Conservation (phyloP, 2,797 vertebrate species). For the Urosaurus nigricauda region DNA sequence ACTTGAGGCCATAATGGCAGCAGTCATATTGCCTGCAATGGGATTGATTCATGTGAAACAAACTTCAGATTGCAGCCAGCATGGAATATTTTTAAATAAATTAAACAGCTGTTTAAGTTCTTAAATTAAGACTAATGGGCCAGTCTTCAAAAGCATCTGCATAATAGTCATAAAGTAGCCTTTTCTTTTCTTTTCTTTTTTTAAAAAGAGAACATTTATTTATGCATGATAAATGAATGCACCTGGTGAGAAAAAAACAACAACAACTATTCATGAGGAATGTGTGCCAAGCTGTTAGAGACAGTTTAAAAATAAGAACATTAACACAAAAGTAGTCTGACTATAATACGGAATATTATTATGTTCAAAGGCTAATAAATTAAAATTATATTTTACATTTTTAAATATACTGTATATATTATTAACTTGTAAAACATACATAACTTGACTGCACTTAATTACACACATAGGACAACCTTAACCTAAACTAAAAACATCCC, state of each 20-base stretch:
- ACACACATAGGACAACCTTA: too few species aligned
- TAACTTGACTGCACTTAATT: too few species aligned
- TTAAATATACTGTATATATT: too few species aligned
- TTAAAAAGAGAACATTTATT: not conserved
- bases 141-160: conserved; percentile 42
- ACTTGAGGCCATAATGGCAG: conserved; percentile 4
- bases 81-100: conserved; percentile 13
- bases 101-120: conserved; percentile 36
- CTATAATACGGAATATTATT: not conserved
- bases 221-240: conserved; percentile 14
- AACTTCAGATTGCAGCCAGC: conserved; percentile 21
- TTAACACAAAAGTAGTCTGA: not conserved
- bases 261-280: conserved; percentile 8
- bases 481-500: too few species aligned
- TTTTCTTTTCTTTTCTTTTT: not conserved
- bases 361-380: not conserved
- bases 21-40: not conserved
- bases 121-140: conserved; percentile 32
- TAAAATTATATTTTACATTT: not conserved
- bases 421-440: too few species aligned
- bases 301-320: not conserved
- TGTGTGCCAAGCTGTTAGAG: not conserved
- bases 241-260: not conserved
- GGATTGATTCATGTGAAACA: conserved; percentile 4
- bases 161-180: conserved; percentile 16